Percentiles rank a stretch among this genome's conserved stretches.
Conservation (phyloP, 2,888 invertebrate species). For the Alloplasta piceator region DNA sequence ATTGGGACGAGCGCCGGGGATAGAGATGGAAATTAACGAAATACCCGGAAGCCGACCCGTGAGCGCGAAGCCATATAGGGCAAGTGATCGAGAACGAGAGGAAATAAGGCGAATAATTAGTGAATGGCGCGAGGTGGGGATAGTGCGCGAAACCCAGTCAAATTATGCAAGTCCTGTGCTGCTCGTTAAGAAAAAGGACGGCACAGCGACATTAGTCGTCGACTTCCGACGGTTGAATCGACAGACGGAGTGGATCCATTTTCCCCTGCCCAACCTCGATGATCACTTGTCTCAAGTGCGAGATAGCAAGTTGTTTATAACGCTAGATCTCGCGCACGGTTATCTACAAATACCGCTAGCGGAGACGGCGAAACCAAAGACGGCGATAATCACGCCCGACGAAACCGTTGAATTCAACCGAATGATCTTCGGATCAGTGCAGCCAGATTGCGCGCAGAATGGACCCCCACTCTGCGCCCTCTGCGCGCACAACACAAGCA, state of each 20-base stretch:
- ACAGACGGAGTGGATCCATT: slow-evolving; percentile 54
- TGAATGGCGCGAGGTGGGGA: slow-evolving; percentile 58
- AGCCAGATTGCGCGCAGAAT: no score
- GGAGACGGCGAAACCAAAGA: slow-evolving; percentile 55
- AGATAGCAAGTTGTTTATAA: slow-evolving; percentile 35
- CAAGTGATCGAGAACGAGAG: slow-evolving; percentile 43
- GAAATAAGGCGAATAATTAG: slow-evolving; percentile 55
- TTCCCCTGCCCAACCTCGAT: slow-evolving; percentile 60
- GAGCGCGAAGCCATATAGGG: slow-evolving; percentile 43
- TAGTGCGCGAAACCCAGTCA: slow-evolving; percentile 65
- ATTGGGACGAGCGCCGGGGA: slow-evolving; percentile 48
- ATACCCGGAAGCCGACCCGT: slow-evolving; percentile 53
- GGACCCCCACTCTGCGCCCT: no score
- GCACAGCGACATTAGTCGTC: slow-evolving; percentile 63
- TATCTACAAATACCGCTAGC: slow-evolving; percentile 64
- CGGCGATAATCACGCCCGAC: slow-evolving; percentile 68
- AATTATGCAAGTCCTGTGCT: slow-evolving; percentile 65
- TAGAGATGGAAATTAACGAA: slow-evolving; percentile 63
- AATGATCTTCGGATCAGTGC: slow-evolving; percentile 73
- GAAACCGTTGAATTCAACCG: slow-evolving; percentile 70
- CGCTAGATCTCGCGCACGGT: slow-evolving; percentile 56
- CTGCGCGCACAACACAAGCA: no score
- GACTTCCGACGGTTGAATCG: slow-evolving; percentile 65
- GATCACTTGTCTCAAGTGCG: slow-evolving; percentile 41
- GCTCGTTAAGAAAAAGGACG: slow-evolving; percentile 62